These are phyloP conservation scores for Phalacrocorax pelagicus DNA, from an alignment of 2,113 vertebrate species.

Conservation along the genomic window DNA sequence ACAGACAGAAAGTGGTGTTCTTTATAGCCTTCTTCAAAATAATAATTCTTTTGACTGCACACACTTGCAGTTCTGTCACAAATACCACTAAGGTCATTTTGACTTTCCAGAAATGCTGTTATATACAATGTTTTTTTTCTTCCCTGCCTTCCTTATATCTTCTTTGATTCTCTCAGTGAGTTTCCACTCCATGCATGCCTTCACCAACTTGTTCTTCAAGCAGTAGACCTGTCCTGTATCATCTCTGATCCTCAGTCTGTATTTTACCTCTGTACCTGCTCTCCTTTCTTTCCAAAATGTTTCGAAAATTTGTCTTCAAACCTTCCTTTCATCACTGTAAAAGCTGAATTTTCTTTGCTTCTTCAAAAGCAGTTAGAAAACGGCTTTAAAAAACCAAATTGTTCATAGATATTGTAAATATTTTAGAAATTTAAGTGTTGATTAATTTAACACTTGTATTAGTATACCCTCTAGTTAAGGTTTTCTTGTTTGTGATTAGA, in stretches of 20 bases:
- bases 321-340: background rate
- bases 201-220: background rate
- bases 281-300: background rate
- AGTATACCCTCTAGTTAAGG: background rate
- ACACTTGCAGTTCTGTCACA: background rate
- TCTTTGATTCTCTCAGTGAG: background rate
- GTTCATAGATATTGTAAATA: background rate
- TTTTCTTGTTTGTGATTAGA: background rate
- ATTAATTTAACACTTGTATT: background rate
- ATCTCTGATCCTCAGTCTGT: background rate
- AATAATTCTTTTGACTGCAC: background rate
- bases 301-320: background rate
- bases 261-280: background rate
- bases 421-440: background rate
- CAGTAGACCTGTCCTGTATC: background rate
- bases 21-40: background rate
- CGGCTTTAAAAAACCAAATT: background rate
- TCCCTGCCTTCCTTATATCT: background rate
- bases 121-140: background rate
- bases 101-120: background rate
- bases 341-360: background rate
- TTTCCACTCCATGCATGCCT: background rate
- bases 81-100: fast-evolving
- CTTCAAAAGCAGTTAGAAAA: background rate
- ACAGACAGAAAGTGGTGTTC: background rate